Conservation (phyloP, 2,888 invertebrate species). For the Adelognathus sp. region DNA sequence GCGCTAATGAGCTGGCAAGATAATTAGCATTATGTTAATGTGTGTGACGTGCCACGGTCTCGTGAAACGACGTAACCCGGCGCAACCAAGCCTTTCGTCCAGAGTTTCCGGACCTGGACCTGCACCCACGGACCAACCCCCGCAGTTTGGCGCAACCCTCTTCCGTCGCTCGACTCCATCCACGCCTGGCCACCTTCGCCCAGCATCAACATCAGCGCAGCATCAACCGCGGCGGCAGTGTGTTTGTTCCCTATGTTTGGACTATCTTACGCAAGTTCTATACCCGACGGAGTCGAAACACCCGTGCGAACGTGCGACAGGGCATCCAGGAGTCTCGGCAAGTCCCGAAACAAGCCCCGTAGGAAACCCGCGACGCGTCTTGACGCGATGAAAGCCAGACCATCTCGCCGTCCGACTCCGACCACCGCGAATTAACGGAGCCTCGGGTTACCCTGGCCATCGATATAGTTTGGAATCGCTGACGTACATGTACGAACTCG, state of each 20-base stretch:
- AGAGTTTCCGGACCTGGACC: conserved; percentile 60
- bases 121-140: conserved; percentile 2
- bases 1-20: conserved; percentile 81
- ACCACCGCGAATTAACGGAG: conserved; percentile 50
- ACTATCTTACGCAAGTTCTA: conserved; percentile 72
- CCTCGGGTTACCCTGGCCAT: conserved; percentile 44
- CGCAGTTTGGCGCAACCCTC: not conserved
- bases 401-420: conserved; percentile 4
- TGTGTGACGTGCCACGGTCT: conserved; percentile 74
- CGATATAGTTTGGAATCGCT: not conserved
- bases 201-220: conserved; percentile 50
- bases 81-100: conserved; percentile 73
- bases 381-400: conserved; percentile 9
- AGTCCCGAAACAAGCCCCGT: conserved; percentile 21
- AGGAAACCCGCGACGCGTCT: conserved; percentile 16
- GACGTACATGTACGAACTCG: not conserved
- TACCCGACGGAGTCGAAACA: conserved; percentile 45
- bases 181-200: conserved; percentile 49
- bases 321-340: conserved; percentile 23
- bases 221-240: conserved; percentile 45
- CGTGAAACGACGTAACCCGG: conserved; percentile 65
- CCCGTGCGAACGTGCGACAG: conserved; percentile 28
- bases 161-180: conserved; percentile 31
- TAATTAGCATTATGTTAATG: conserved; percentile 81
- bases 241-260: conserved; percentile 75